Percentiles rank a stretch among this genome's conserved stretches.
phyloP scores from a whole-genome alignment of 2,797 vertebrate genomes.

The Enteromius afrohamiltoni region DNA sequence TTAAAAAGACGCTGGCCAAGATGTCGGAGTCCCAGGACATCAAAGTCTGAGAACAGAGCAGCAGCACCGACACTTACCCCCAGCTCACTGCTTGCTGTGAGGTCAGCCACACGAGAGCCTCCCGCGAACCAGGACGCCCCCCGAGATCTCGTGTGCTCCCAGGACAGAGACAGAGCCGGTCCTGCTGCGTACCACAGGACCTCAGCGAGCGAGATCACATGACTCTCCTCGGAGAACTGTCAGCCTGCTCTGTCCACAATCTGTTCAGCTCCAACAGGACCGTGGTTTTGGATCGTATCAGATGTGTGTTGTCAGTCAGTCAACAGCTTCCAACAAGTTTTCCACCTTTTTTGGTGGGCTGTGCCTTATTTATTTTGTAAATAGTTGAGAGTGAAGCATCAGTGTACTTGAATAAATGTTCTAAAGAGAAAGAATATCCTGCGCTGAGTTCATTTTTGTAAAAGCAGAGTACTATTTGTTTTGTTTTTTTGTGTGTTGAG shows the following conservation, averaged over 20 bases:
- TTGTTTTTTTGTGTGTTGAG: too few relatives aligned
- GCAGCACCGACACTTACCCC: not conserved
- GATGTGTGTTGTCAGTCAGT: not conserved
- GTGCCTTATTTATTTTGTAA: slow-evolving; percentile 52
- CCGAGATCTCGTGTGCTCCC: not conserved
- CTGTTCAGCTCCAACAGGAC: not conserved
- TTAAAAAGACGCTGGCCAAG: slow-evolving; percentile 98
- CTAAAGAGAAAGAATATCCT: slow-evolving; percentile 1
- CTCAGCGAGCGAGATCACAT: not conserved
- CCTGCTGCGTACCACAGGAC: not conserved
- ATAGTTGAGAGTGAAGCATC: slow-evolving; percentile 73
- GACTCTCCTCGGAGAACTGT: not conserved
- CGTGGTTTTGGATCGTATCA: not conserved
- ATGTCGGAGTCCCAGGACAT: slow-evolving; percentile 99
- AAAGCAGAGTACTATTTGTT: too few relatives aligned
- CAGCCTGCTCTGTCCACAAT: not conserved
- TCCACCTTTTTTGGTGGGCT: not conserved
- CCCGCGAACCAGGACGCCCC: not conserved
- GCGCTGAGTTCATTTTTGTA: not conserved
- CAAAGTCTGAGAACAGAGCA: slow-evolving; percentile 84
- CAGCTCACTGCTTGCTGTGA: not conserved
- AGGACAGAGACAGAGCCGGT: not conserved
- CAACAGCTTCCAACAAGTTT: slow-evolving; percentile 9
- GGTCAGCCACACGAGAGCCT: not conserved
- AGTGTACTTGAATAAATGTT: slow-evolving; percentile 70